Conservation (phyloP, 92 coral and sea anemone genomes). For the Isaurus tuberculatus region DNA sequence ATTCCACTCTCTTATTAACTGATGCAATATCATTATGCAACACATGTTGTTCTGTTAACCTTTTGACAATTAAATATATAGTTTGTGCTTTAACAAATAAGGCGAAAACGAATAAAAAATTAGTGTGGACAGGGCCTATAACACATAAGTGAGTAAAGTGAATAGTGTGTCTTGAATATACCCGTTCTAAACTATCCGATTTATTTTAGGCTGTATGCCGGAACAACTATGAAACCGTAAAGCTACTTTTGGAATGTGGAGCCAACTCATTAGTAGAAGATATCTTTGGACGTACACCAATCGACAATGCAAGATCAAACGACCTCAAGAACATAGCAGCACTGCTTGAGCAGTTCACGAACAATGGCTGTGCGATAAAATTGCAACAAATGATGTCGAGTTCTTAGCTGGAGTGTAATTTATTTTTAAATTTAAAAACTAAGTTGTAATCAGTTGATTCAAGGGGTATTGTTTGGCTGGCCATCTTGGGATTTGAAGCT, state of each 20-base stretch:
- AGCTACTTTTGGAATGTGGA: slow-evolving; percentile 75
- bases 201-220: slow-evolving; percentile 86
- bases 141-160: too few species aligned
- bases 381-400: slow-evolving; percentile 7
- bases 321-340: slow-evolving; percentile 60
- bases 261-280: slow-evolving; percentile 70
- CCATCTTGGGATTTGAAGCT: too few species aligned
- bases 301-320: slow-evolving; percentile 78
- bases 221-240: slow-evolving; percentile 82
- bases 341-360: slow-evolving; percentile 68
- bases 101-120: too few species aligned
- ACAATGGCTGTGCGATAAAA: slow-evolving; percentile 11
- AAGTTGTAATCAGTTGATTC: too few species aligned
- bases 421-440: too few species aligned
- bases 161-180: not conserved
- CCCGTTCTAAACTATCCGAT: not conserved
- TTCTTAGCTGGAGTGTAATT: not conserved
- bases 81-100: too few species aligned
- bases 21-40: too few species aligned
- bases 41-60: too few species aligned
- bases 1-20: too few species aligned
- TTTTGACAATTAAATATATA: too few species aligned
- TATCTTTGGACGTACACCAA: slow-evolving; percentile 82
- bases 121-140: too few species aligned
- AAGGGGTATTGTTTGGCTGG: too few species aligned